Conservation (phyloP, 2,888 invertebrate species). For the Leucoma salicis region DNA sequence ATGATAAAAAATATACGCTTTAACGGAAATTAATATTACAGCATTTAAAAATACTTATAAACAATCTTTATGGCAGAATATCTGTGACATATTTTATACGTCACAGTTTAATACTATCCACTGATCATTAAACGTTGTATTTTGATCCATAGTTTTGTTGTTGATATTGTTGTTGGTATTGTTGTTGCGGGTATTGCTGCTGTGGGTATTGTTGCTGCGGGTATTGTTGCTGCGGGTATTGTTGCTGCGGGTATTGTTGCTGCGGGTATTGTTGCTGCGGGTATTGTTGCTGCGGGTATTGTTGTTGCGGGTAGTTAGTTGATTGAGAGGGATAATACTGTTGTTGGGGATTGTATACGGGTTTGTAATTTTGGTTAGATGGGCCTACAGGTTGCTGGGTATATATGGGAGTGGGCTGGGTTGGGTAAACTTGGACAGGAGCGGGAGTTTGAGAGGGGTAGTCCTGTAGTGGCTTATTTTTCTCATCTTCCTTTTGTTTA, state of each 20-base stretch:
- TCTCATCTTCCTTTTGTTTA: conserved; percentile 18
- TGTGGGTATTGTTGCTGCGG: background rate
- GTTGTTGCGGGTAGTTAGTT: conserved; percentile 2
- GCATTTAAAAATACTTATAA: background rate
- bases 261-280: background rate
- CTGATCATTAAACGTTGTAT: conserved; percentile 5
- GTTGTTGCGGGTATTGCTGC: conserved; percentile 2
- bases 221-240: background rate
- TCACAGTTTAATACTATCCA: conserved; percentile 1
- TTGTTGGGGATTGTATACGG: conserved; percentile 7
- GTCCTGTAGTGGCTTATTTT: conserved; percentile 10
- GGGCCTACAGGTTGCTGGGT: conserved; percentile 31
- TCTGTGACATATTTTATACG: background rate
- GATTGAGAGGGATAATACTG: conserved; percentile 7
- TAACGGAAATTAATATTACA: no score
- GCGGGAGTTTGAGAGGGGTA: background rate
- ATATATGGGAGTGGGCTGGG: conserved; percentile 41
- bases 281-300: conserved; percentile 1
- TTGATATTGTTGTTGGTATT: conserved; percentile 22
- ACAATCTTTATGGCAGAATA: conserved; percentile 6
- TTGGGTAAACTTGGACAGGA: conserved; percentile 8
- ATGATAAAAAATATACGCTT: background rate
- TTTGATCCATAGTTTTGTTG: conserved; percentile 15
- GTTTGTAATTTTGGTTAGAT: conserved; percentile 28
- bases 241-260: background rate